Evolutionary conservation across 2,888 invertebrate genomes (phyloP), one percentile per base, ranked within the genome.

Genomic region (Diaphora mendica): DNA sequence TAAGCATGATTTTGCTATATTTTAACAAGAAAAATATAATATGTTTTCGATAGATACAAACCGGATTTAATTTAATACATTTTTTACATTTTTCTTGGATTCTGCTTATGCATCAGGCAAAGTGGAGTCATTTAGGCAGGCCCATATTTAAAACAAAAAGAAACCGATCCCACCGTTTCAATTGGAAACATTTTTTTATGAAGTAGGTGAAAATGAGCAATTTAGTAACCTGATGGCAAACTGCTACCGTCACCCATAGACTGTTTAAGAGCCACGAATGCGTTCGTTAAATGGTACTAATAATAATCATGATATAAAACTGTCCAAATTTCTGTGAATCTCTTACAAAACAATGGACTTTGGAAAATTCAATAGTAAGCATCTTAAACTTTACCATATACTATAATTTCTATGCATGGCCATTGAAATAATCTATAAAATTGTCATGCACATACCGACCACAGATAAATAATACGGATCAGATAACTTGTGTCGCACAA

Each of bases 381-480:
- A 79, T 87, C 85, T 85, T 20, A 30, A 51, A 66, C 17, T 79
- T 76, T 73, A 4, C 9, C 79, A 26, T 86, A 84, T 87, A 88
- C 90, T 78, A n/a, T 65, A 79, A 78, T 75, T 79, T 88, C 89
- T 89, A 91, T 91, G 91, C 91, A 92, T 91, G 91, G 85, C 88
- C 90, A 90, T 91, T 89, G 92, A 90, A 91, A 90, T 89, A 87
- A 93, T 94, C 92, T 93, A 92, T 91, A 91, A 94, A 94, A 95
- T 94, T 92, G 94, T 94, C 93, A 94, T 94, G 93, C 94, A 91
- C 89, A 93, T 91, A 89, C 90, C 90, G 86, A 81, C 75, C 81
- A 80, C 91, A 91, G 93, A 94, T 94, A 94, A 94, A 94, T 94
- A 94, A 93, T 92, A 91, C 90, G 84, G 90, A 91, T 93, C 93